Base-by-base conservation (phyloP, 2,113 vertebrate genomes). In the Cricetomys ansorgei region DNA sequence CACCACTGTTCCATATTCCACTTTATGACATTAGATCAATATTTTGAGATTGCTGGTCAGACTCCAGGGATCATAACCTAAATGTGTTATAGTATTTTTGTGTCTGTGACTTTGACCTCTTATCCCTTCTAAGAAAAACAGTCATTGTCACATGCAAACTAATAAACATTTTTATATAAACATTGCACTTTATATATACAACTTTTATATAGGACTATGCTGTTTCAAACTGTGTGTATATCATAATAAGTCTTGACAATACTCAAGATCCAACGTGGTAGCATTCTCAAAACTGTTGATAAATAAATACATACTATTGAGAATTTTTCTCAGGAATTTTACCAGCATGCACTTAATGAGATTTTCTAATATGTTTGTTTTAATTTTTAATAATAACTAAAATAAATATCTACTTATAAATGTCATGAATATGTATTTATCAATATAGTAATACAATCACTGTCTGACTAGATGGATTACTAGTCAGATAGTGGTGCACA, bases 111-210 rank as follows among this genome's bases (percentile, higher is more conserved):
- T 88, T 85, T 89, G 19, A 53, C 83, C 70, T 91, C 29, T 86
- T 55, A n/a, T 55, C 11, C 43, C 4, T 94, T 75, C 4, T 94
- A 92, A 94, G 53, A 53, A 89, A 94, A 77, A 15, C 27, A 90
- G 84, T 3, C 1, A 72, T 72, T 94, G 23, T 37, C 34, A 72
- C 1, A 65, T 43, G 13, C 27, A 90, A 94, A 7, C 29, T 37
- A 67, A 15, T 65, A 16, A 64, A 70, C 48, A 64, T 2, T 16
- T 59, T 92, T 83, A 62, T n/a, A 57, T 85, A 85, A 67, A 79
- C 1, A 77, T 79, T 94, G 70, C 0, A 19, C 93, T 40, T 67
- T 31, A 96, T 23, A 53, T 40, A 73, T 31, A 96, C 27, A 53
- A 2, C 3, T 88, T 21, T 48, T 37, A 73, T 62, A 13, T 11